A percentile compares a stretch with the other conserved stretches of the same genome.
Conservation (phyloP, 2,888 invertebrate species). For the Idaea dimidiata region DNA sequence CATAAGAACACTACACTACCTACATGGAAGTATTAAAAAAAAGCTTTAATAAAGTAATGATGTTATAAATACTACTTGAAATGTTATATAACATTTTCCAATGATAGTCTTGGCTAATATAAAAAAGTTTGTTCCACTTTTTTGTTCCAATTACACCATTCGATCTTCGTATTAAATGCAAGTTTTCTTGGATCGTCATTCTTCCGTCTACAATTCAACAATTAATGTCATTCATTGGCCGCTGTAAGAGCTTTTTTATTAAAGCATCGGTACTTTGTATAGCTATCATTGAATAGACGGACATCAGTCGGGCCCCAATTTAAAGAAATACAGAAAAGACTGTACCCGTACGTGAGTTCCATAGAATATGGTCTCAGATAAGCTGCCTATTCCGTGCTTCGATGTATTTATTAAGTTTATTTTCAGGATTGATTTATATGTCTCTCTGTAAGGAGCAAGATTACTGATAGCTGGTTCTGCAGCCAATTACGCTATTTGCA, state of each 20-base stretch:
- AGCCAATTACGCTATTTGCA: not conserved
- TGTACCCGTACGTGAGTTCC: not conserved
- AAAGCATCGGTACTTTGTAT: not conserved
- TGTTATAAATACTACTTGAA: not conserved
- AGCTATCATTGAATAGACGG: not conserved
- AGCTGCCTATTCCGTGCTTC: not conserved
- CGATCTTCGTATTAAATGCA: not conserved
- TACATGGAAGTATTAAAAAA: not conserved
- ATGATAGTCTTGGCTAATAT: not conserved
- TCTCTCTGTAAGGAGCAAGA: not conserved
- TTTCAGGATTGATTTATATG: not conserved
- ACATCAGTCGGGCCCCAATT: not conserved
- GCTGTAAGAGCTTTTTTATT: slow-evolving; percentile 3
- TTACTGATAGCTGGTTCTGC: not conserved
- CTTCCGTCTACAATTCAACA: not conserved
- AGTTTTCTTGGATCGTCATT: not conserved
- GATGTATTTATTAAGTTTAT: not conserved
- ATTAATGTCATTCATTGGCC: not conserved
- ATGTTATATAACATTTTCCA: not conserved
- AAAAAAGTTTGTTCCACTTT: not conserved
- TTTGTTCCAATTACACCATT: not conserved
- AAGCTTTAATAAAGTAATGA: not conserved
- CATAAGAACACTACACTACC: not conserved
- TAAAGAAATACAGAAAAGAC: not conserved
- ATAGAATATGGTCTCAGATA: not conserved